Evolutionary conservation across 2,113 vertebrate genomes (phyloP).

Genomic region (Bos taurus): DNA sequence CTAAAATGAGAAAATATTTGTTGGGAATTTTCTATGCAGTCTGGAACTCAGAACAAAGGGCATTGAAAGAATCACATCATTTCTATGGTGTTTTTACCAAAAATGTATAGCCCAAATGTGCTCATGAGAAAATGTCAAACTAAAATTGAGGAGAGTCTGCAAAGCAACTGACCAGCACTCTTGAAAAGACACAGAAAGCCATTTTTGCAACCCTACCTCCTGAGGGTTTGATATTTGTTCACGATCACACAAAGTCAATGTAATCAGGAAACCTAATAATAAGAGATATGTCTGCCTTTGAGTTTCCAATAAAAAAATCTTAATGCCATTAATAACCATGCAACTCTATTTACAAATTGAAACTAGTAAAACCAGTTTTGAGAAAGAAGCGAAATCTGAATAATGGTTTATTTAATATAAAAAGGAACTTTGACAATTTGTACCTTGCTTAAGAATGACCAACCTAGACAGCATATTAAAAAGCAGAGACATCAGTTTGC

Average conservation of each 20-base stretch:
- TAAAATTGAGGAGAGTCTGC: not conserved
- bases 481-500: not conserved
- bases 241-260: not conserved
- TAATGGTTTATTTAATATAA: not conserved
- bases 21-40: not conserved
- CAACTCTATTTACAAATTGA: not conserved
- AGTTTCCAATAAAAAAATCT: not conserved
- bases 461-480: not conserved
- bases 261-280: not conserved
- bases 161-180: not conserved
- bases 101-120: not conserved
- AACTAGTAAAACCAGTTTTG: not conserved
- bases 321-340: not conserved
- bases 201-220: not conserved
- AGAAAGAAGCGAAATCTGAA: not conserved
- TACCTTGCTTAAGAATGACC: not conserved
- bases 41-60: not conserved
- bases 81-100: not conserved
- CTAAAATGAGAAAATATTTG: not conserved
- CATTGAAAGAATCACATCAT: not conserved
- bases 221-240: not conserved
- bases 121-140: not conserved
- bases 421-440: not conserved
- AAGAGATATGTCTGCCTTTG: not conserved
- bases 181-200: not conserved